These are phyloP conservation scores for Ctenodactylus gundi DNA, from an alignment of 2,113 vertebrate species.

Conservation along the genomic window DNA sequence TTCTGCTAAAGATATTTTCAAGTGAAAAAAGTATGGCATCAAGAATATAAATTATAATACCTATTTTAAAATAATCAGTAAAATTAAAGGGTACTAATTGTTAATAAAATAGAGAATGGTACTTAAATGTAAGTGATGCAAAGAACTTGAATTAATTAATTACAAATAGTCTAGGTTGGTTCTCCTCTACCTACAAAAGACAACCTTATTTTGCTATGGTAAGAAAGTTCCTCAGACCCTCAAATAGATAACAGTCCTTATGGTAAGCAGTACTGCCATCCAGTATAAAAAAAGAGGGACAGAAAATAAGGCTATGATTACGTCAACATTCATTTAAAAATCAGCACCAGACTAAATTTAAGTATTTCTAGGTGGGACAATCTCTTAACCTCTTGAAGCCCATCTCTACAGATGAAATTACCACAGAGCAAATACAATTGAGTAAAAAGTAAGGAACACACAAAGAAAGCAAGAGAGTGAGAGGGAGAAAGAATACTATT, in stretches of 20 bases:
- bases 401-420: background rate
- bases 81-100: background rate
- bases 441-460: background rate
- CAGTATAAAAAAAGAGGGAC: background rate
- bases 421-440: background rate
- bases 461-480: background rate
- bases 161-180: background rate
- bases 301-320: background rate
- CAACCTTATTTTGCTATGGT: background rate
- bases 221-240: background rate
- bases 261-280: background rate
- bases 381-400: background rate
- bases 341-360: background rate
- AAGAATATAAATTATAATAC: background rate
- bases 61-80: conserved; percentile 23
- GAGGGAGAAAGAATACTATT: background rate
- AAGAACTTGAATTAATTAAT: background rate
- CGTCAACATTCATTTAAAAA: background rate
- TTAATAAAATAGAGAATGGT: background rate
- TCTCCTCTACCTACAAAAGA: background rate
- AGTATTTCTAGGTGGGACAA: background rate
- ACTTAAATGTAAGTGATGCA: background rate
- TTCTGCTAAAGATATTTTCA: background rate
- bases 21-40: background rate
- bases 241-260: background rate